phyloP scores from a whole-genome alignment of 2,888 invertebrate genomes.

The Pollenia angustigena region DNA sequence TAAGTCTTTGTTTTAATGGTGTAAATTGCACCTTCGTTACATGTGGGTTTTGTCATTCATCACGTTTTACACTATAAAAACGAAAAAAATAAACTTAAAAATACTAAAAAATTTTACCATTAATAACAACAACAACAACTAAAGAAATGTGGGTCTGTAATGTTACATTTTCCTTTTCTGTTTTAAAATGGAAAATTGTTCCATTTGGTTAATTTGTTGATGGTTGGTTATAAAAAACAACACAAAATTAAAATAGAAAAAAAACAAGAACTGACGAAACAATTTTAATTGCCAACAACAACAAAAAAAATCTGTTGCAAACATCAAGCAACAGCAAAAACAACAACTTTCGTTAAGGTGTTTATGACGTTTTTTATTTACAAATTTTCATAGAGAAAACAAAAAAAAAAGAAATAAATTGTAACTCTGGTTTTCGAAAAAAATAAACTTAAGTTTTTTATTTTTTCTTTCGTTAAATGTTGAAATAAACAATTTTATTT shows the following conservation, averaged over 20 bases:
- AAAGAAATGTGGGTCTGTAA: constrained; percentile 51
- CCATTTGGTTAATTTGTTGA: constrained; percentile 50
- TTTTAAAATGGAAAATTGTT: constrained; percentile 49
- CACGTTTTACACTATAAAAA: constrained; percentile 60
- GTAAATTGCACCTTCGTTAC: constrained; percentile 65
- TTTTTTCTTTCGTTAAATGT: constrained; percentile 9
- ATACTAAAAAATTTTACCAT: constrained; percentile 7
- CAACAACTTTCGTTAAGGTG: constrained; percentile 48
- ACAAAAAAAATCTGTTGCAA: constrained; percentile 35
- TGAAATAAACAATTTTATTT: constrained; percentile 42
- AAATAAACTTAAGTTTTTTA: constrained; percentile 7
- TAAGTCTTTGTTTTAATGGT: constrained; percentile 38
- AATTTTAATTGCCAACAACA: constrained; percentile 66
- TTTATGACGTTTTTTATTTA: constrained; percentile 58
- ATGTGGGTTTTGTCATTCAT: constrained; percentile 73
- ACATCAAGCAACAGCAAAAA: constrained; percentile 23
- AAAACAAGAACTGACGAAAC: constrained; percentile 40
- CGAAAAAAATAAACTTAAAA: background rate
- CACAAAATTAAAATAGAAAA: background rate
- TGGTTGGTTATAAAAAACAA: constrained; percentile 13
- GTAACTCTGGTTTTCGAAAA: background rate
- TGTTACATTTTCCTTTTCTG: constrained; percentile 22
- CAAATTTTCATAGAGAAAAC: constrained; percentile 19
- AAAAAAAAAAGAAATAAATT: background rate
- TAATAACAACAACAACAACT: constrained; percentile 31